Conservation (phyloP, 2,888 invertebrate genomes). For the Standfussiana lucernea region DNA sequence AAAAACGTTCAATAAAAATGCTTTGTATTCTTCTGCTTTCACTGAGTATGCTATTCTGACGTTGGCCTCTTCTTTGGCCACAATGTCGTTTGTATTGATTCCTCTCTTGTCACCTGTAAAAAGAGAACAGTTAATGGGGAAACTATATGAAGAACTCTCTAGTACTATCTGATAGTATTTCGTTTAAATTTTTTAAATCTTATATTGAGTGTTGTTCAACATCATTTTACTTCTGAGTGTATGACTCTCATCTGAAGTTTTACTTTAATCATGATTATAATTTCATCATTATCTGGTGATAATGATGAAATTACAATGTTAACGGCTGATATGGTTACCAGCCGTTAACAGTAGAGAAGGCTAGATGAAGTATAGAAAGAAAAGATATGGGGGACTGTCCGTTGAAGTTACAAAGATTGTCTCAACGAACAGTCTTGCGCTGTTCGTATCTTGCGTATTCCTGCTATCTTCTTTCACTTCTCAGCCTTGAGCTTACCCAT, state of each 20-base stretch:
- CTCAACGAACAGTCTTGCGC: not conserved
- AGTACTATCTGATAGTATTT: too few species aligned
- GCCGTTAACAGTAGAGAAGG: not conserved
- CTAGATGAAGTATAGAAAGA: not conserved
- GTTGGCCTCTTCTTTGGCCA: conserved; percentile 77
- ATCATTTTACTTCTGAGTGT: not conserved
- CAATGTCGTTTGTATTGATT: conserved; percentile 76
- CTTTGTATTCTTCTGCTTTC: conserved; percentile 77
- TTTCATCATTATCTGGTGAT: not conserved
- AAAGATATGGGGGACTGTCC: not conserved
- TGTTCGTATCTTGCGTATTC: not conserved
- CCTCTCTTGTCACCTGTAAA: conserved; percentile 79
- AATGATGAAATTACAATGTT: too few species aligned
- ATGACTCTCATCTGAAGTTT: too few species aligned
- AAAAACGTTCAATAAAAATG: conserved; percentile 79
- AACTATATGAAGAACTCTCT: not conserved
- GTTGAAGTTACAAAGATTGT: not conserved
- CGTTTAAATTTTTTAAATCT: too few species aligned
- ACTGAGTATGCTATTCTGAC: conserved; percentile 78
- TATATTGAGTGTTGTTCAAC: not conserved
- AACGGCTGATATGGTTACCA: too few species aligned
- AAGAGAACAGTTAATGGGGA: not conserved
- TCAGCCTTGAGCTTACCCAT: not conserved
- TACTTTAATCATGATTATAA: not conserved
- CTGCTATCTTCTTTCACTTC: not conserved